Evolutionary conservation across 2,113 vertebrate species (phyloP), one percentile per base, ranked within the genome.

Genomic region (Parus major): DNA sequence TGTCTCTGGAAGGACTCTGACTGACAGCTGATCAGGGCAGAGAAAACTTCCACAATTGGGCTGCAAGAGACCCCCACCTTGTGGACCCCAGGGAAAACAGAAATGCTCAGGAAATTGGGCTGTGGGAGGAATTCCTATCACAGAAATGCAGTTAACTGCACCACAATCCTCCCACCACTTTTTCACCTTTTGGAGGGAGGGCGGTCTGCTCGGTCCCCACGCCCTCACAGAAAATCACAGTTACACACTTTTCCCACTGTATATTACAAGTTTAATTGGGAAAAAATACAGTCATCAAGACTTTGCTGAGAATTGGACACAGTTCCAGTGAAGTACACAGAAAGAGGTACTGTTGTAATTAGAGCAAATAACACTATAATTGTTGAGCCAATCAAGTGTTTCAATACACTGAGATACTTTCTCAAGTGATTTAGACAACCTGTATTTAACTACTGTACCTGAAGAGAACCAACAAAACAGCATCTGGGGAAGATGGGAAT

Each of bases 281-380:
- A 84, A 94, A 93, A 95, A 95, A 86, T 72, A 90, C 20, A 83
- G 64, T 44, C 69, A 75, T 42, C 44, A 71, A 63, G 56, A 86
- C 49, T 75, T 72, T 73, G 63, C 28, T 81, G 44, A 41, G 59
- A 93, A 46, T 4, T 46, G 12, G 69, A 75, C 15, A 79, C 14
- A 82, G 31, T 50, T 75, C n/a, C 53, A 71, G 82, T 24, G 63
- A 64, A 24, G 15, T 35, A 59, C 25, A 73, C 3, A 44, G 44
- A n/a, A 78, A 88, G 35, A 90, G 13, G 18, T 29, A 61, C 18
- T 36, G 16, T 5, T 61, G 10, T 11, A 53, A 72, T 47, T 15
- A 60, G 8, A 88, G 29, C 29, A 82, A 80, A 49, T 31, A 75
- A 57, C 14, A 50, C 29, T 23, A 2, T 15, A 80, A 71, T 5